These are phyloP conservation scores for Pagetopsis macropterus DNA, from an alignment of 2,797 vertebrate genomes.

Conservation along the genomic window DNA sequence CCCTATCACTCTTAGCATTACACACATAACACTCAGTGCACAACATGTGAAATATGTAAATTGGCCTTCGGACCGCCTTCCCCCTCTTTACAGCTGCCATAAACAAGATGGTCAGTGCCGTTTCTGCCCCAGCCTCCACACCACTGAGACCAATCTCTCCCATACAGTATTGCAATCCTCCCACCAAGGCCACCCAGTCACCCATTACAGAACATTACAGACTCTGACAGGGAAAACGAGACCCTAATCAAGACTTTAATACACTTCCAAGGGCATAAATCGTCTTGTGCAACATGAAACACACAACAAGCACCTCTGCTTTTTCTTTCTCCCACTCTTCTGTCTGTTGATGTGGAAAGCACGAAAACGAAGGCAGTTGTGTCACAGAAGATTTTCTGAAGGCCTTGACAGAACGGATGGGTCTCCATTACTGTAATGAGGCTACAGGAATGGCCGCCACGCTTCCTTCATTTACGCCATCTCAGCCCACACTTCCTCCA, in stretches of 20 bases:
- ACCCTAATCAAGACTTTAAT: conserved; percentile 80
- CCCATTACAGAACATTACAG: conserved; percentile 66
- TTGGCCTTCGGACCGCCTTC: neutral
- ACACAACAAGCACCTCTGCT: conserved; percentile 48
- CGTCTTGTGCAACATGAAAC: conserved; percentile 66
- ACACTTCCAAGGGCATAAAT: conserved; percentile 75
- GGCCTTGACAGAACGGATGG: conserved; percentile 85
- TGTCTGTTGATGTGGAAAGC: conserved; percentile 60
- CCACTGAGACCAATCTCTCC: conserved; percentile 37
- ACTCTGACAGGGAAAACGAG: conserved; percentile 72
- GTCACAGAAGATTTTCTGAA: conserved; percentile 81
- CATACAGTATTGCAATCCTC: conserved; percentile 24
- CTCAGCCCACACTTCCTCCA: conserved; percentile 77
- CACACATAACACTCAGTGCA: neutral
- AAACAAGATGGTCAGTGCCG: conserved; percentile 23
- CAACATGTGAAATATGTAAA: conserved; percentile 20
- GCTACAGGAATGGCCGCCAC: conserved; percentile 82
- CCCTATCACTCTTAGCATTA: too few species aligned
- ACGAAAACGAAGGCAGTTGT: conserved; percentile 70
- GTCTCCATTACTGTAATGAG: conserved; percentile 89
- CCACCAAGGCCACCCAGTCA: conserved; percentile 57
- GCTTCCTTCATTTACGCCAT: conserved; percentile 85
- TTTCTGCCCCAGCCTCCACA: conserved; percentile 22
- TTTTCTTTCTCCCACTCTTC: conserved; percentile 42
- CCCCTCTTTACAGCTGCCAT: neutral